Percentiles rank a stretch among this genome's conserved stretches.
phyloP scores from a whole-genome alignment of 2,113 vertebrate species.

The Podilymbus podiceps region DNA sequence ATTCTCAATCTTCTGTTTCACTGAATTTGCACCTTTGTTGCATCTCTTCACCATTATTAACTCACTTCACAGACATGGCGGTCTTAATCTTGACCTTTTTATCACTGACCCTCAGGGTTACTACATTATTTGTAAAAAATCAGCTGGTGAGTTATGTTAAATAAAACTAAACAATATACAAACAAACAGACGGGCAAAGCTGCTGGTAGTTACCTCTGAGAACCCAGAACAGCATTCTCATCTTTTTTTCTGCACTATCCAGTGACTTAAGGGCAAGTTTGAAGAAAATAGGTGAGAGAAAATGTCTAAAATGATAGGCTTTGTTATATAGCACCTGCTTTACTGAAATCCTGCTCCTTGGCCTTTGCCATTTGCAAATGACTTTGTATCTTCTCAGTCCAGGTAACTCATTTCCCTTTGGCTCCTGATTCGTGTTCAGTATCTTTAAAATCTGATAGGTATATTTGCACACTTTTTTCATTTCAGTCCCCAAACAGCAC shows the following conservation, averaged over 20 bases:
- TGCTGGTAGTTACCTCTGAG: neutral
- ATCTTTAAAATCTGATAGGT: neutral
- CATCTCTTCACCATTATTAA: neutral
- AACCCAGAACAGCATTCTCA: neutral
- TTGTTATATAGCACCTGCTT: constrained; percentile 13
- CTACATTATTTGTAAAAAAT: neutral
- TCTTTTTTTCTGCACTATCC: neutral
- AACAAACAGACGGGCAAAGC: neutral
- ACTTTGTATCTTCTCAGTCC: neutral
- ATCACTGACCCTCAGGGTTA: neutral
- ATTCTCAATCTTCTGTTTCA: neutral
- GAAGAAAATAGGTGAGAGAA: neutral
- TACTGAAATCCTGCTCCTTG: neutral
- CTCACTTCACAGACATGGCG: neutral
- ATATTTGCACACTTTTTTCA: neutral
- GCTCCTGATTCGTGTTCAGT: neutral
- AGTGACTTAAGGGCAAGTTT: neutral
- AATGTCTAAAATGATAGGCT: neutral
- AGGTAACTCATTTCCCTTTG: neutral
- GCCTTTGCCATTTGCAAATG: constrained; percentile 35
- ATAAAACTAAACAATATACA: neutral
- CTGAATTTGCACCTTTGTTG: neutral
- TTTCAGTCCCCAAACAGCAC: neutral
- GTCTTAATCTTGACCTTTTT: constrained; percentile 20
- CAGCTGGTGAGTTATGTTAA: neutral